Percentiles rank a stretch among this genome's conserved stretches.
Evolutionary conservation across 2,888 invertebrate genomes (phyloP).

Genomic region (Sisyra terminalis): DNA sequence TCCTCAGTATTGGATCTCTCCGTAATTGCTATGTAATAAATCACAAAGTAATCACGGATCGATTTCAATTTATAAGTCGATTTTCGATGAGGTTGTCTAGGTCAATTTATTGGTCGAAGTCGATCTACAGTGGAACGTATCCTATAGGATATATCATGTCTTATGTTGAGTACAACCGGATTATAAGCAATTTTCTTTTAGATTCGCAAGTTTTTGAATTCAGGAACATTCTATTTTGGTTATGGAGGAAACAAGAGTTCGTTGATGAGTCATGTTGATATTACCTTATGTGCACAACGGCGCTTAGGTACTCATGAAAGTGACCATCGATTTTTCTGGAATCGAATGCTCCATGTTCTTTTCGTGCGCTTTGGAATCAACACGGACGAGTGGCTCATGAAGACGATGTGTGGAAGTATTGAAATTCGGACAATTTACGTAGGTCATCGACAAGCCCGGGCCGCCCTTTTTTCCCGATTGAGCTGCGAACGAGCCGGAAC

Average conservation of each 20-base stretch:
- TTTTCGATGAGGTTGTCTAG: too few species aligned
- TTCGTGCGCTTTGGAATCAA: constrained; percentile 83
- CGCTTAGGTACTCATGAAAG: constrained; percentile 61
- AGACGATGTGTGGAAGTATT: constrained; percentile 93
- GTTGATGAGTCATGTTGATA: constrained; percentile 50
- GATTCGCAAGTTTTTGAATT: constrained; percentile 76
- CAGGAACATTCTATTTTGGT: constrained; percentile 98
- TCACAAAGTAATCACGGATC: too few species aligned
- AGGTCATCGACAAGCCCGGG: constrained; percentile 83
- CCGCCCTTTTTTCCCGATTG: constrained; percentile 87
- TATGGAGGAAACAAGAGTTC: constrained; percentile 33
- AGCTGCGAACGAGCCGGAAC: constrained; percentile 98
- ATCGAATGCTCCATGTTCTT: constrained; percentile 88
- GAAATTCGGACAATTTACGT: constrained; percentile 98
- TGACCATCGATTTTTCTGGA: constrained; percentile 98
- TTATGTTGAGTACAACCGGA: neutral
- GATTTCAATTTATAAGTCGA: too few species aligned
- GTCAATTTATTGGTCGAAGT: too few species aligned
- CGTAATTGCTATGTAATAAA: too few species aligned
- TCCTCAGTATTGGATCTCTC: too few species aligned
- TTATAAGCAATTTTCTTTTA: constrained; percentile 10
- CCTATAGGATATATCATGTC: too few species aligned
- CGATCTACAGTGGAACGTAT: too few species aligned
- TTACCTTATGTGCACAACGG: constrained; percentile 88
- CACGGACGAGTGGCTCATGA: constrained; percentile 79